Conservation (phyloP, 2,797 vertebrate genomes). For the Nasua narica region DNA sequence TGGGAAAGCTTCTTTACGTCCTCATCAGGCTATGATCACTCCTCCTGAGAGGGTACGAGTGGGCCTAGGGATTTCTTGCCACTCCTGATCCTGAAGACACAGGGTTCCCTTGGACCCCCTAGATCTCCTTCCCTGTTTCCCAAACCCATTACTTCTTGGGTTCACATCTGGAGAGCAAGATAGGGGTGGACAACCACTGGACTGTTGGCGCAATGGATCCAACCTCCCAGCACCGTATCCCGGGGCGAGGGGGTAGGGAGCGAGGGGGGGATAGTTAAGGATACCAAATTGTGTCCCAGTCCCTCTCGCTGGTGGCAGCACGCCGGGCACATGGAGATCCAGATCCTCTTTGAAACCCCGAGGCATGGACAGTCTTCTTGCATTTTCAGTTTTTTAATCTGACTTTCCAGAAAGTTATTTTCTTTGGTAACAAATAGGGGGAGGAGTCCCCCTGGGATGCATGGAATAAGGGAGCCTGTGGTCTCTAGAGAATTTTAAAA, state of each 20-base stretch:
- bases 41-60: background rate
- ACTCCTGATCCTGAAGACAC: background rate
- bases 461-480: background rate
- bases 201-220: background rate
- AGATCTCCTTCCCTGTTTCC: background rate
- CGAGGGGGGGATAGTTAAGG: background rate
- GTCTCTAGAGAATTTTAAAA: background rate
- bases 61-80: background rate
- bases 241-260: too few relatives aligned
- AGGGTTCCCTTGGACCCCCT: background rate
- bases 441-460: background rate
- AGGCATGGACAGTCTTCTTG: background rate
- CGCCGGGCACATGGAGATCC: background rate
- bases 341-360: background rate
- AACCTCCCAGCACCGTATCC: accelerated
- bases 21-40: background rate
- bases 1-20: background rate
- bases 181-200: background rate
- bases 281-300: background rate
- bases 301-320: background rate
- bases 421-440: background rate
- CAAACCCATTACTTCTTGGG: background rate
- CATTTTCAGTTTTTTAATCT: background rate
- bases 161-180: background rate
- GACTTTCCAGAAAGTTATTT: background rate